Base-by-base conservation (phyloP, 2,888 invertebrate genomes). In the Drosophila quasianomalipes region DNA sequence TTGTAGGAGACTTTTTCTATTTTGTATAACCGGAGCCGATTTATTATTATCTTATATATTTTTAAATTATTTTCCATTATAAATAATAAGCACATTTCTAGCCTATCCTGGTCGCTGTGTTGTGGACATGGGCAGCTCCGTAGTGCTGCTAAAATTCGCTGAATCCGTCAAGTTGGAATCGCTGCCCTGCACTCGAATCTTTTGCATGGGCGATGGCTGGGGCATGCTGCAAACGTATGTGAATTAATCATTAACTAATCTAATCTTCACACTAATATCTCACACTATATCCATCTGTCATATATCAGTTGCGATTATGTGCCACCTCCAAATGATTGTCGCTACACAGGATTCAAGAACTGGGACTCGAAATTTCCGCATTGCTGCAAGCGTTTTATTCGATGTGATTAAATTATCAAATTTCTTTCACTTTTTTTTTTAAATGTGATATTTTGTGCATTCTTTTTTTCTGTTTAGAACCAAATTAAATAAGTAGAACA, bases 21-120 rank as follows among this genome's bases (percentile, higher is more conserved):
- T 22, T n/a, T 47, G 3, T 19, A 4, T n/a, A n/a, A 35, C 4
- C 35, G 35, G 35, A 35, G 14, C 14, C 14, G 14, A 35, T 35
- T 35, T 35, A 35, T 35, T 35, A 35, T 35, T 7, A 31, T 30
- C 14, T 14, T 35, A 4, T 35, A 14, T 4, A 14, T 35, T 35
- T 14, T 14, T 14, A 14, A 14, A 35, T 35, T 35, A 35, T 14
- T 4, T 35, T 35, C 4, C 14, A 35, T 35, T 4, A 35, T 35
- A 35, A 35, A 35, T 35, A 35, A 35, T 35, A 14, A 14, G 6
- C 16, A 3, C 1, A 0, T 14, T 0, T 14, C 2, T 10, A 85
- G 85, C 60, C 1, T 81, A 76, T 75, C 87, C 87, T 1, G 67
- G 35, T 31, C 84, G 72, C 10, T 85, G 84, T 62, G 84, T 82